A percentile compares a stretch with the other conserved stretches of the same genome.
These are phyloP conservation scores for Chelonoidis abingdonii DNA, from an alignment of 2,113 vertebrate species.

Conservation along the genomic window DNA sequence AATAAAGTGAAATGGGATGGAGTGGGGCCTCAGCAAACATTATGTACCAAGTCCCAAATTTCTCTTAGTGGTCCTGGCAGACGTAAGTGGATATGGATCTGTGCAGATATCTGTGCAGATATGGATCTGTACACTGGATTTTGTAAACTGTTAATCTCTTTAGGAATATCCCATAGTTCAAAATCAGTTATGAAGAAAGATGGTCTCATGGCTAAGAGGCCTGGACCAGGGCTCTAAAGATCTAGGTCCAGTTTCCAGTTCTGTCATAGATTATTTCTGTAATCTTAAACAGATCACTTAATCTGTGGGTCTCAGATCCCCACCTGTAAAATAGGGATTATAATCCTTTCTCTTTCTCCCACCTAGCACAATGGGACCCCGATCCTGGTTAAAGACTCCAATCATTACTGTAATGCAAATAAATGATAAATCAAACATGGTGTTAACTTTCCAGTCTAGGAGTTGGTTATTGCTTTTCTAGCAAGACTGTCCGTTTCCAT, in stretches of 20 bases:
- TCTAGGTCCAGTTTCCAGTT: background rate
- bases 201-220: background rate
- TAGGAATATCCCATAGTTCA: background rate
- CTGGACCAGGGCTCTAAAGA: background rate
- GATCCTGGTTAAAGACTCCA: background rate
- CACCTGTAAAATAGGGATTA: accelerated
- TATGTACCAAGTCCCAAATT: too few species aligned
- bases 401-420: background rate
- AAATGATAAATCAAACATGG: background rate
- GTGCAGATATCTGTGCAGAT: too few species aligned
- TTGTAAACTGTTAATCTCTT: too few species aligned
- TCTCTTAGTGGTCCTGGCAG: too few species aligned
- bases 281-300: background rate
- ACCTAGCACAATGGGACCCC: background rate
- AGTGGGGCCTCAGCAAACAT: too few species aligned
- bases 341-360: background rate
- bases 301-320: background rate
- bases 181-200: background rate
- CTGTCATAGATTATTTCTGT: background rate
- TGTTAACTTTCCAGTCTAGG: too few species aligned
- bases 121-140: too few species aligned
- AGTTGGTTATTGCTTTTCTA: background rate
- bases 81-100: too few species aligned
- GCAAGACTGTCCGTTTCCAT: background rate
- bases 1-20: too few species aligned